Conservation (phyloP, 2,797 vertebrate genomes). For the Urophycis tenuis region DNA sequence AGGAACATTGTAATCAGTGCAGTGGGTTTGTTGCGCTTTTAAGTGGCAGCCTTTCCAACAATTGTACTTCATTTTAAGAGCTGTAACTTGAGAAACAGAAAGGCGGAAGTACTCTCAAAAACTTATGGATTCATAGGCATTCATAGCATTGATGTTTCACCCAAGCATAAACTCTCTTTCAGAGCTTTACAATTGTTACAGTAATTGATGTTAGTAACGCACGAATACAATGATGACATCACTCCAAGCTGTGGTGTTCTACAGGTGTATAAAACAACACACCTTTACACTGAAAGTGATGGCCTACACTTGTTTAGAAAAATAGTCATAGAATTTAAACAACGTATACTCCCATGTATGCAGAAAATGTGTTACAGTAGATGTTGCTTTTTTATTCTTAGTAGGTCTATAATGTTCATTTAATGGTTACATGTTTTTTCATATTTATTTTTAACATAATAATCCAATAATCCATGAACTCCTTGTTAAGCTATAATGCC, state of each 20-base stretch:
- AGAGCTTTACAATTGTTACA: neutral
- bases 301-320: neutral
- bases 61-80: neutral
- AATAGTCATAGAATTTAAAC: neutral
- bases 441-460: neutral
- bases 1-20: constrained; percentile 1
- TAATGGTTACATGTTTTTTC: too few species aligned
- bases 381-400: neutral
- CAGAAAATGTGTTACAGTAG: neutral
- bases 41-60: neutral
- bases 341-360: neutral
- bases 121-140: neutral
- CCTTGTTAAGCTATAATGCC: neutral
- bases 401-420: neutral
- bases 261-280: too few species aligned
- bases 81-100: neutral
- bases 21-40: neutral
- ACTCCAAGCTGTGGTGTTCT: too few species aligned
- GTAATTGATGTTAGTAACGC: neutral
- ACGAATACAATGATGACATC: neutral
- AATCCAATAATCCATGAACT: neutral
- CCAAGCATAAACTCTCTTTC: neutral
- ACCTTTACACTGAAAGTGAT: neutral
- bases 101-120: neutral
- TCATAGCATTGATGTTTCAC: neutral